A percentile compares a stretch with the other conserved stretches of the same genome.
These are phyloP conservation scores for Torymus texanus DNA, from an alignment of 2,888 invertebrate genomes.

Conservation along the genomic window DNA sequence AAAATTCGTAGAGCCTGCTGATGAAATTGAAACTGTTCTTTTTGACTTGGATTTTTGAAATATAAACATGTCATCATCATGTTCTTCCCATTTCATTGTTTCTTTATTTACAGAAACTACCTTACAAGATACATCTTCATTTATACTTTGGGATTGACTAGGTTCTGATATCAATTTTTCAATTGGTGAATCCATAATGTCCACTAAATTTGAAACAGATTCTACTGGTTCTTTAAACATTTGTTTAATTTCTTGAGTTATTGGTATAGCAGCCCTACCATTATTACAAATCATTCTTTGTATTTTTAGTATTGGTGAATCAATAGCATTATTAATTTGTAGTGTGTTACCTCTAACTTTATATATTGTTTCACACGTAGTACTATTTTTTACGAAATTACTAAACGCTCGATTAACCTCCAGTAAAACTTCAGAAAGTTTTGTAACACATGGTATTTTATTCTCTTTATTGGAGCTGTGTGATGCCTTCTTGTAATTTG, in stretches of 20 bases:
- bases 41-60: conserved; percentile 17
- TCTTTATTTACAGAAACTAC: background rate
- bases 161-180: background rate
- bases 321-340: background rate
- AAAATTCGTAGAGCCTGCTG: background rate
- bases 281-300: conserved; percentile 11
- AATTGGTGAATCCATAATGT: conserved; percentile 24
- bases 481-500: background rate
- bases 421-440: conserved; percentile 7
- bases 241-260: conserved; percentile 21
- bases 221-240: conserved; percentile 2
- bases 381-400: conserved; percentile 45
- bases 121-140: no score
- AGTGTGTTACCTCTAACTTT: conserved; percentile 21
- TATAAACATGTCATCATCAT: conserved; percentile 32
- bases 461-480: background rate
- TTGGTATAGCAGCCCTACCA: background rate
- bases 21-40: background rate
- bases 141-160: no score
- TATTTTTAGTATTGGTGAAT: conserved; percentile 29
- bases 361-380: conserved; percentile 18
- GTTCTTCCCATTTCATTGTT: conserved; percentile 4
- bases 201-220: background rate
- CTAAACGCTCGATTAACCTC: conserved; percentile 8
- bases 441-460: background rate